Evolutionary conservation across 2,888 invertebrate species (phyloP).

Genomic region (Caenorhabditis virilis): DNA sequence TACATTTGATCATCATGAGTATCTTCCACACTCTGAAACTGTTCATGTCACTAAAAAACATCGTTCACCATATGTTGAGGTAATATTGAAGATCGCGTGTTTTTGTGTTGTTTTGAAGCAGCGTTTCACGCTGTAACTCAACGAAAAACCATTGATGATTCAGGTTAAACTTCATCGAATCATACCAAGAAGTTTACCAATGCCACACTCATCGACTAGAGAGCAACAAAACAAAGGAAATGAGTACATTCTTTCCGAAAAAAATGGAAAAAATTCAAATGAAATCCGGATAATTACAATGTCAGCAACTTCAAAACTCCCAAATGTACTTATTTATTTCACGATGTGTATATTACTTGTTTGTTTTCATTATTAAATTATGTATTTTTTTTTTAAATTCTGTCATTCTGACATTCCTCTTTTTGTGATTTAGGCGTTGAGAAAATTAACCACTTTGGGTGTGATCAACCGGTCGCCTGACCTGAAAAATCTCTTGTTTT

Average conservation of each 20-base stretch:
- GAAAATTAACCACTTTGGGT: too few species aligned
- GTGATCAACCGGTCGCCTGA: too few species aligned
- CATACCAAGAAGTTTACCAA: constrained; percentile 6
- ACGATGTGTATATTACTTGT: too few species aligned
- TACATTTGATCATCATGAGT: constrained; percentile 58
- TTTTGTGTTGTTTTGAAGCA: neutral
- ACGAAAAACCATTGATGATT: too few species aligned
- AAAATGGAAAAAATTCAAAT: constrained; percentile 6
- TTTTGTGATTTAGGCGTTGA: too few species aligned
- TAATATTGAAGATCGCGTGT: neutral
- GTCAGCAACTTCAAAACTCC: too few species aligned
- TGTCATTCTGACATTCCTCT: too few species aligned
- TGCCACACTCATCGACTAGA: constrained; percentile 2
- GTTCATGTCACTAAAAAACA: constrained; percentile 39
- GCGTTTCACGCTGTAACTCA: neutral
- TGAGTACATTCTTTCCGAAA: constrained; percentile 13
- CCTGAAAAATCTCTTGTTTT: too few species aligned
- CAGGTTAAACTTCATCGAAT: constrained; percentile 27
- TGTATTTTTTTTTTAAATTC: too few species aligned
- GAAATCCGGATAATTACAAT: constrained; percentile 33
- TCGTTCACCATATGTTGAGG: constrained; percentile 29
- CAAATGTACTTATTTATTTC: too few species aligned
- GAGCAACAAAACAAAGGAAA: constrained; percentile 7
- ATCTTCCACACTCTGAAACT: constrained; percentile 37
- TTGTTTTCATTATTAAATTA: too few species aligned